Base-by-base conservation (phyloP, 53 echinoderm and acorn worm species). In the Astropecten irregularis region DNA sequence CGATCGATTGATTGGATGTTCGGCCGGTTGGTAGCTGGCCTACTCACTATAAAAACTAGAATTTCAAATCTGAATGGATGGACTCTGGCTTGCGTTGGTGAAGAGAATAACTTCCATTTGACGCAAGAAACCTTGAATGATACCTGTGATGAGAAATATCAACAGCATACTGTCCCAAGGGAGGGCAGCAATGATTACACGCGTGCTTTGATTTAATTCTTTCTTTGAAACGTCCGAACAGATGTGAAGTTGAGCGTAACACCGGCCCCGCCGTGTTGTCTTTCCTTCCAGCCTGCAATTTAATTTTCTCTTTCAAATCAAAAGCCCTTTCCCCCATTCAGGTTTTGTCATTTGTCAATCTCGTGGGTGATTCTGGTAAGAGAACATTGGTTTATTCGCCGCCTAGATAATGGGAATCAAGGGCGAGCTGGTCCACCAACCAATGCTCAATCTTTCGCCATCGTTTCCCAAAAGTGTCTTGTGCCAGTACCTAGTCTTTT, bases 221-320 rank as follows among this genome's bases (percentile, higher is more conserved):
- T 57, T 79, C 79, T 79, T 79, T 79, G 79, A 79, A 79, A 62
- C 61, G 44, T 79, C 79, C 79, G 61, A 79, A 62, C 79, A 79
- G 79, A 79, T 79, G 79, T 79, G 61, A 61, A 79, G 79, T 79
- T 79, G 79, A 79, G 79, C 79, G 79, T 79, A 79, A 79, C 62
- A 62, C 79, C 51, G 74, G 74, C 56, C 74, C 66, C 57, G 74
- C 57, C 79, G 79, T 61, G 79, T 79, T 79, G 79, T 79, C 79
- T 79, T 79, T 79, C 62, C 79, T 38, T 46, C 37, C 62, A 38
- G 44, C 47, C 62, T 48, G 62, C 79, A 79, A 79, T 79, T 79
- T 62, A 79, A 79, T 79, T 79, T 79, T 79, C 79, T 79, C 62
- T 62, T 62, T 44, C 61, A 62, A 79, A 79, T 79, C 60, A 79